Base-by-base conservation (phyloP, 2,797 vertebrate species). In the Trachurus trachurus region DNA sequence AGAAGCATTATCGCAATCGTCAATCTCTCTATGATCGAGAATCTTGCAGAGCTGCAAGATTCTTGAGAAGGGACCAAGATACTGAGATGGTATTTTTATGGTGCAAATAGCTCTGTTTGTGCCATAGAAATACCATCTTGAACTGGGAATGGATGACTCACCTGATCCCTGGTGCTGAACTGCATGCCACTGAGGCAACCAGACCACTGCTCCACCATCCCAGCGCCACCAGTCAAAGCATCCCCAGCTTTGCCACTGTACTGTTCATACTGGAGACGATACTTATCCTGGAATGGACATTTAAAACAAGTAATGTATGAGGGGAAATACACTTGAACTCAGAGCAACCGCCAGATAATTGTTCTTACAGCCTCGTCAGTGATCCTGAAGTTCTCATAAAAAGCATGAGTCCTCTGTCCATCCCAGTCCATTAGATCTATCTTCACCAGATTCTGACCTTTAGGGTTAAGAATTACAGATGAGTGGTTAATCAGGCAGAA, bases 391-490 rank as follows among this genome's bases (percentile, higher is more conserved):
- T 95, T 96, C 71, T 97, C 96, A 70, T 98, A 98, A 73, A 96
- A 86, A 0, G 96, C 95, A 17, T 96, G 89, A 61, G 88, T 95
- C 83, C 52, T 95, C 76, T 96, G 76, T 67, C 97, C 96, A 0
- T 94, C 87, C 97, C 97, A 98, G 92, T 97, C 97, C 94, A 95
- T 96, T 49, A 98, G 89, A 80, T 98, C 96, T 70, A 98, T 96
- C 93, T 96, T 97, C 81, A 98, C 85, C 44, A 95, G 87, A 72
- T 93, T 96, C 68, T 94, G 93, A 82, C 94, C 97, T 98, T 91
- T 22, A 78, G 9, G 4, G 11, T 9, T 82, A 71, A 73, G 15
- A 74, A 1, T 60, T 0, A 62, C 0, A 37, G 17, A 56, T 16
- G 63, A 17, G 16, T 5, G 45, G 10, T 10, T 2, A 54, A 61